phyloP scores from a whole-genome alignment of 1,140 invertebrate genomes.

The Sinonovacula constricta region DNA sequence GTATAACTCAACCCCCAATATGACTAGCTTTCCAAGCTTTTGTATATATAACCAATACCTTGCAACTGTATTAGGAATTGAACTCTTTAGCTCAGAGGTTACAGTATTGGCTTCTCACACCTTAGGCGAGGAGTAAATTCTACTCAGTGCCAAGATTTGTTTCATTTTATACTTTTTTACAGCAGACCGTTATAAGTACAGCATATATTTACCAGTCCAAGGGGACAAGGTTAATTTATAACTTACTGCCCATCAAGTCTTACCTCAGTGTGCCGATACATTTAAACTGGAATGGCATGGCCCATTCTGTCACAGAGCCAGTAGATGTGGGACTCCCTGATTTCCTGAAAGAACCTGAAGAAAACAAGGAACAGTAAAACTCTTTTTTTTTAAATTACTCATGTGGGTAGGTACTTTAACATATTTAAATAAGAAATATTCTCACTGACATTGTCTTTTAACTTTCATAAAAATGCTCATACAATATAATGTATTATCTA shows the following conservation, averaged over 20 bases:
- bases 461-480: no score
- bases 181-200: neutral
- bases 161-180: neutral
- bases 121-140: neutral
- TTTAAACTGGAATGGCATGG: constrained; percentile 76
- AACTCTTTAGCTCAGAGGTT: no score
- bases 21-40: no score
- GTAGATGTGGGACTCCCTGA: constrained; percentile 51
- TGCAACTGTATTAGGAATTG: no score
- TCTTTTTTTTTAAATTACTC: no score
- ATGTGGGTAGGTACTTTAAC: no score
- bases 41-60: no score
- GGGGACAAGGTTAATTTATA: neutral
- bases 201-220: neutral
- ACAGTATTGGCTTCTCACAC: neutral
- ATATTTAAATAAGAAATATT: no score
- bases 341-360: constrained; percentile 35
- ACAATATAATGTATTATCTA: no score
- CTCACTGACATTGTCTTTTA: no score
- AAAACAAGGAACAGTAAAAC: constrained; percentile 6
- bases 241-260: neutral
- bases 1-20: no score
- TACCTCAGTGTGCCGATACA: constrained; percentile 74
- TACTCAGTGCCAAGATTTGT: neutral
- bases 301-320: constrained; percentile 64